Conservation (phyloP, 2,113 vertebrate species). For the Rhea pennata region DNA sequence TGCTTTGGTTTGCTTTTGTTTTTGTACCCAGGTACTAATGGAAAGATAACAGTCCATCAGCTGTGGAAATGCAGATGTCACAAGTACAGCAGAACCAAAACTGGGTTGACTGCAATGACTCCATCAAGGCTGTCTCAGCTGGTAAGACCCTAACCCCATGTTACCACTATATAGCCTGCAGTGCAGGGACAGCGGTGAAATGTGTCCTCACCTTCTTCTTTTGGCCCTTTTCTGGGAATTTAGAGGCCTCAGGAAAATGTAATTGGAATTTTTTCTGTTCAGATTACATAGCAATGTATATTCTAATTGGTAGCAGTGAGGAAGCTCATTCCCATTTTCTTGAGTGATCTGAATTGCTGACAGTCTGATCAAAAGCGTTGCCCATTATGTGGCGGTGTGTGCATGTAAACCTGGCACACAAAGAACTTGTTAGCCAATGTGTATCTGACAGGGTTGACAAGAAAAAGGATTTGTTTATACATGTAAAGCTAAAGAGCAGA, state of each 20-base stretch:
- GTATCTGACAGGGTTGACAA: background rate
- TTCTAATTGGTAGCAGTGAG: background rate
- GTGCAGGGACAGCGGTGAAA: background rate
- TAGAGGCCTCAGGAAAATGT: background rate
- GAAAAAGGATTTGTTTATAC: background rate
- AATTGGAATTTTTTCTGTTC: background rate
- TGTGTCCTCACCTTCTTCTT: background rate
- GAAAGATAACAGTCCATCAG: background rate
- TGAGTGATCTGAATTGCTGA: background rate
- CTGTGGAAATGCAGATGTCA: background rate
- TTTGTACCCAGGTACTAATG: background rate
- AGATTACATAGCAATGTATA: background rate
- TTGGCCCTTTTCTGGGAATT: background rate
- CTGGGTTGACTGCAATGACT: rapidly evolving
- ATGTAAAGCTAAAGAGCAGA: background rate
- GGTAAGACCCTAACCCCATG: background rate
- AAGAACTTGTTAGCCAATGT: background rate
- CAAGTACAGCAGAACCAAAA: background rate
- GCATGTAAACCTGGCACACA: background rate
- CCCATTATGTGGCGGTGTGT: too few species aligned
- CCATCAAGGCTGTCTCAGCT: background rate
- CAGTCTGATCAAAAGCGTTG: background rate
- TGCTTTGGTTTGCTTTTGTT: background rate
- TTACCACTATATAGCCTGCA: background rate
- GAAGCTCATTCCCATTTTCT: background rate